Conservation (phyloP, 2,888 invertebrate species). For the Cerceris ruficornis region DNA sequence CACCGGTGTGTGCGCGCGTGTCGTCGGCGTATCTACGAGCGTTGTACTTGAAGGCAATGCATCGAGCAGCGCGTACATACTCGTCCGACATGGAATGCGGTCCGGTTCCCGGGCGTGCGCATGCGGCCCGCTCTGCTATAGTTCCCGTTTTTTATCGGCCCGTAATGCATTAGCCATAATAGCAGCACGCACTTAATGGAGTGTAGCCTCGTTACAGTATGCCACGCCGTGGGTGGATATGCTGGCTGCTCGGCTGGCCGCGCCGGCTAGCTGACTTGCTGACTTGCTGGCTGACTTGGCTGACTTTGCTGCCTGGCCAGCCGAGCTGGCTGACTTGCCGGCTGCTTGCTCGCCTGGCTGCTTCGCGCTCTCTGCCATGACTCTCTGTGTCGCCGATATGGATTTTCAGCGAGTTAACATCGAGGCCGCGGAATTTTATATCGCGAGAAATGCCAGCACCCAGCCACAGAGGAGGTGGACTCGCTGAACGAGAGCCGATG, state of each 20-base stretch:
- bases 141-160: slow-evolving; percentile 73
- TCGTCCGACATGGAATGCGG: slow-evolving; percentile 80
- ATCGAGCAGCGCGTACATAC: slow-evolving; percentile 73
- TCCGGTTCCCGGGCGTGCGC: slow-evolving; percentile 69
- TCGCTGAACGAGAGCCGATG: no score
- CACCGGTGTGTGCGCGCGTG: slow-evolving; percentile 38
- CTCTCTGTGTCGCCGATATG: slow-evolving; percentile 7
- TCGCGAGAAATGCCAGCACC: no score
- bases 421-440: no score
- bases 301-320: slow-evolving; percentile 37
- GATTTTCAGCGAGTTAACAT: not conserved
- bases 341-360: not conserved
- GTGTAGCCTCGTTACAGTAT: slow-evolving; percentile 76
- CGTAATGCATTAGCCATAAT: slow-evolving; percentile 79
- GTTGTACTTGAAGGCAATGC: slow-evolving; percentile 67
- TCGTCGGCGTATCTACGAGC: slow-evolving; percentile 61
- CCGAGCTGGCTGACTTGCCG: slow-evolving; percentile 10
- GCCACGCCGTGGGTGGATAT: slow-evolving; percentile 78
- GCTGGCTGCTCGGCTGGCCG: slow-evolving; percentile 50
- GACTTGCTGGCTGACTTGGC: not conserved
- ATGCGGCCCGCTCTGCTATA: slow-evolving; percentile 63
- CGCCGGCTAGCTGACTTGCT: slow-evolving; percentile 12
- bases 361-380: slow-evolving; percentile 8
- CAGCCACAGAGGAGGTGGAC: no score
- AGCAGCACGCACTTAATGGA: slow-evolving; percentile 78